phyloP scores from a whole-genome alignment of 1,140 invertebrate genomes.

The Trissolcus basalis region DNA sequence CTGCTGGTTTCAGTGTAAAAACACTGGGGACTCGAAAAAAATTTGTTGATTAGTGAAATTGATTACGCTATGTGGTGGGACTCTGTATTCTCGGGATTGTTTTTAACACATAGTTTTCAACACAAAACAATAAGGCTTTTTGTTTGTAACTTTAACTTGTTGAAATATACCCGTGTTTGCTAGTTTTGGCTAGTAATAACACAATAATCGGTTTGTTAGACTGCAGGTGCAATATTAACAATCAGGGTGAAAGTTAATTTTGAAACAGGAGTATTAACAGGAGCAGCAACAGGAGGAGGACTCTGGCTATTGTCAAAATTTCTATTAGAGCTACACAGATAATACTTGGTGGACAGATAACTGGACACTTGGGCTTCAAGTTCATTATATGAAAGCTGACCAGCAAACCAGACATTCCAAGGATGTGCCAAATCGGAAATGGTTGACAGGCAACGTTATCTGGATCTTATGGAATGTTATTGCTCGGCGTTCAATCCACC shows the following conservation, averaged over 20 bases:
- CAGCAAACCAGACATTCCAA: constrained; percentile 79
- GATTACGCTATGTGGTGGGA: too few relatives aligned
- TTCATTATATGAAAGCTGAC: constrained; percentile 80
- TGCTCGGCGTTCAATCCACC: constrained; percentile 75
- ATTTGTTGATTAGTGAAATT: too few relatives aligned
- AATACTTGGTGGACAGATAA: too few relatives aligned
- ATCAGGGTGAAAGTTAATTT: constrained; percentile 64
- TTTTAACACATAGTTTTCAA: too few relatives aligned
- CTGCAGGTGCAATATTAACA: constrained; percentile 66
- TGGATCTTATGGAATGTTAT: constrained; percentile 75
- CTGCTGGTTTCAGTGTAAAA: too few relatives aligned
- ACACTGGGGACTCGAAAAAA: too few relatives aligned
- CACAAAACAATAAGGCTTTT: too few relatives aligned
- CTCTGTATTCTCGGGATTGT: too few relatives aligned
- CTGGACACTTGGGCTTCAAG: constrained; percentile 66
- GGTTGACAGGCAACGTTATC: constrained; percentile 75
- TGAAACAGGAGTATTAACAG: constrained; percentile 15
- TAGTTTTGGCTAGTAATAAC: too few relatives aligned
- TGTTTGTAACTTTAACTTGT: too few relatives aligned
- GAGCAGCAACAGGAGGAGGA: too few relatives aligned
- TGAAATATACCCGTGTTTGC: too few relatives aligned
- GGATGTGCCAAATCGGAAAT: constrained; percentile 78
- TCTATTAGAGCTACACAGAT: constrained; percentile 72
- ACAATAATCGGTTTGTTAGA: constrained; percentile 50
- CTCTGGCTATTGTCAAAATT: neutral